Evolutionary conservation across 1,140 invertebrate species (phyloP).

Genomic region (Bombus ignitus): DNA sequence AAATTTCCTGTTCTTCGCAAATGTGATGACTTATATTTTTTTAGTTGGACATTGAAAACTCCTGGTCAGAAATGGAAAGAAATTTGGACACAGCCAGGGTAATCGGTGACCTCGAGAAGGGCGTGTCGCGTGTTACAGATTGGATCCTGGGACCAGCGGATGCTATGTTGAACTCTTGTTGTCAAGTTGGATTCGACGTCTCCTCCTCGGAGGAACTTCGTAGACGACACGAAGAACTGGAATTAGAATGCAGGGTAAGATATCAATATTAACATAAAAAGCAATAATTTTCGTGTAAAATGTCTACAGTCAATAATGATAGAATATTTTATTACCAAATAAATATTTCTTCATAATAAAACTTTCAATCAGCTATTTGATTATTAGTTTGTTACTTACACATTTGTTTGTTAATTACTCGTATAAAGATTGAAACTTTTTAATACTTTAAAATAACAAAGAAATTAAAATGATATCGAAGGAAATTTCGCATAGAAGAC

Average conservation of each 20-base stretch:
- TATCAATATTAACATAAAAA: background rate
- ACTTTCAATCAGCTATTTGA: too few species aligned
- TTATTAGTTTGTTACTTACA: too few species aligned
- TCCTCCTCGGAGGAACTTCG: slow-evolving; percentile 88
- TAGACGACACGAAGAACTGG: slow-evolving; percentile 88
- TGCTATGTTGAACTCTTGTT: slow-evolving; percentile 87
- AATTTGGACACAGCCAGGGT: slow-evolving; percentile 85
- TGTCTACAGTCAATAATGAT: background rate
- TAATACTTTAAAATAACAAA: background rate
- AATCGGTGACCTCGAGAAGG: slow-evolving; percentile 85
- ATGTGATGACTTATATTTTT: background rate
- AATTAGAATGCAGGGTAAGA: slow-evolving; percentile 89
- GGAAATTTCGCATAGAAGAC: too few species aligned
- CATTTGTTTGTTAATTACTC: too few species aligned
- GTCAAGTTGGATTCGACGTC: slow-evolving; percentile 89
- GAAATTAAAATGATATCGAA: background rate
- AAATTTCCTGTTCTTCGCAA: background rate
- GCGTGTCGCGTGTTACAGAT: slow-evolving; percentile 87
- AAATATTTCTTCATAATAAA: background rate
- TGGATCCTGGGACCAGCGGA: slow-evolving; percentile 91
- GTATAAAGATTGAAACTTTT: background rate
- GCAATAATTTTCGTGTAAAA: background rate
- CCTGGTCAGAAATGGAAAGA: slow-evolving; percentile 85
- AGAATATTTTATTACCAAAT: background rate
- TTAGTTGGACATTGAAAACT: slow-evolving; percentile 83